These are phyloP conservation scores for Porites australiensis DNA, from an alignment of 64 coral and sea anemone species.

Conservation along the genomic window DNA sequence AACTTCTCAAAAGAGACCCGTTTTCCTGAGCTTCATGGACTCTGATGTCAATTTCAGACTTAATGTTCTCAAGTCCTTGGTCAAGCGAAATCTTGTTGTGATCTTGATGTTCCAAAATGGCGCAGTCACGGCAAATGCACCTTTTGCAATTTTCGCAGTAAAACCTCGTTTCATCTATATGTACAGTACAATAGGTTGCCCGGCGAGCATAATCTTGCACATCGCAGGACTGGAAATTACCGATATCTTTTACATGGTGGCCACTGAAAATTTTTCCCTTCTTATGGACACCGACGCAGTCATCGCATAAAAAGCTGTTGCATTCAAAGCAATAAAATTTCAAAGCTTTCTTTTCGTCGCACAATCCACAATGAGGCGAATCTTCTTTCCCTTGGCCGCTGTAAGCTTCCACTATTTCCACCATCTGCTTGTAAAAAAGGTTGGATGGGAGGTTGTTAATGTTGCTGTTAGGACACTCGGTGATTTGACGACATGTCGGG, in stretches of 20 bases:
- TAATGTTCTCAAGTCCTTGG: not conserved
- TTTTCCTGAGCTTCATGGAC: not conserved
- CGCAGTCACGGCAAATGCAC: slow-evolving; percentile 18
- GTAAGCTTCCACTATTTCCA: too few relatives aligned
- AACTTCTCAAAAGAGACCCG: not conserved
- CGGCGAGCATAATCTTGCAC: not conserved
- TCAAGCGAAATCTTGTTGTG: slow-evolving; percentile 8
- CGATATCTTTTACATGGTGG: not conserved
- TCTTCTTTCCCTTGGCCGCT: too few relatives aligned
- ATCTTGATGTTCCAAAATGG: not conserved
- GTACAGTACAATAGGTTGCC: not conserved
- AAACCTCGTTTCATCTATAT: not conserved
- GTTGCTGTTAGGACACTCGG: too few relatives aligned
- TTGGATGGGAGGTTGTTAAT: too few relatives aligned
- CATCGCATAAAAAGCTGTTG: not conserved
- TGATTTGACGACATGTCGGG: too few relatives aligned
- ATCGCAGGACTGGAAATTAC: not conserved
- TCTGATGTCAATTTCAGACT: not conserved
- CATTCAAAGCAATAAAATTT: not conserved
- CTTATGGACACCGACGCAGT: not conserved
- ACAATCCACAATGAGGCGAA: not conserved
- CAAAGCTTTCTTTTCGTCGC: not conserved
- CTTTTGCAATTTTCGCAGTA: not conserved
- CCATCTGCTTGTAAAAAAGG: too few relatives aligned
- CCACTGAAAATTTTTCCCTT: not conserved